These are phyloP conservation scores for Dicrostonyx torquatus DNA, from an alignment of 2,797 vertebrate species.

Conservation along the genomic window DNA sequence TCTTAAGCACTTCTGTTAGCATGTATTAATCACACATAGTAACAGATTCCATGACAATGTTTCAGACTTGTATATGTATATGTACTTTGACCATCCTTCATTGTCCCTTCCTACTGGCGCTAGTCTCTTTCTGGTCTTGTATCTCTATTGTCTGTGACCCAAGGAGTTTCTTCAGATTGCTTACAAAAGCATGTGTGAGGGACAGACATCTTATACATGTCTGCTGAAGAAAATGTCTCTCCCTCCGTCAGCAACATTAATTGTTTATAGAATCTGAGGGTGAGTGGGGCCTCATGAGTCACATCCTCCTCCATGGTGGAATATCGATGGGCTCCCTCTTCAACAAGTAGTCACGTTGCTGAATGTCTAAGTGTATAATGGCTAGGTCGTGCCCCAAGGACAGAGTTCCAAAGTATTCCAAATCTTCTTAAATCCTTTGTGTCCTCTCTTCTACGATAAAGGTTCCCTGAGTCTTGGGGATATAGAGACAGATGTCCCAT, in stretches of 20 bases:
- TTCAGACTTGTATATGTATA: neutral
- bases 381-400: neutral
- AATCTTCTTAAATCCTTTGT: neutral
- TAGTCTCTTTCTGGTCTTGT: neutral
- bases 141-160: neutral
- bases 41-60: neutral
- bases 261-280: neutral
- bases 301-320: neutral
- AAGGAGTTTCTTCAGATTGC: neutral
- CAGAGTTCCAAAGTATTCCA: neutral
- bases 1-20: neutral
- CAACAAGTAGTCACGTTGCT: neutral
- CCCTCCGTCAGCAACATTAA: neutral
- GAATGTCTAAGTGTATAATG: neutral
- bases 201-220: neutral
- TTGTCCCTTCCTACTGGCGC: neutral
- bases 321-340: neutral
- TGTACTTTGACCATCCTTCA: neutral
- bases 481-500: neutral
- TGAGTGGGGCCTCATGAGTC: neutral
- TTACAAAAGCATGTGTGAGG: neutral
- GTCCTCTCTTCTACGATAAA: neutral
- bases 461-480: neutral
- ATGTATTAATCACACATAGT: neutral
- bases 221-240: neutral